Base-by-base conservation (phyloP, 2,888 invertebrate genomes). In the Drosophila lacicola region DNA sequence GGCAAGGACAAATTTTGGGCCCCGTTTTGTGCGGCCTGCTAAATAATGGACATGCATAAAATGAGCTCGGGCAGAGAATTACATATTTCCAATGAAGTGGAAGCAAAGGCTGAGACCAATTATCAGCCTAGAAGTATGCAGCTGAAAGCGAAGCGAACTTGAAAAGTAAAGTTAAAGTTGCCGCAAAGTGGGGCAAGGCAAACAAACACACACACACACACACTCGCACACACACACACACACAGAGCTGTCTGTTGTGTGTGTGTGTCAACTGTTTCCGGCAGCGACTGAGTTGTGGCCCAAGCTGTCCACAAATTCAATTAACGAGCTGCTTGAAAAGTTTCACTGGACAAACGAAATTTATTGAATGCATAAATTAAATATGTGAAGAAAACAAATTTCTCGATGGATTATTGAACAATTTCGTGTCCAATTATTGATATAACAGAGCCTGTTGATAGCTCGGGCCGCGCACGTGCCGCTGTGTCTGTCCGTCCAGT, bases 41-140 rank as follows among this genome's bases (percentile, higher is more conserved):
- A 49, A 72, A 69, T 73, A 76, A 75, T 75, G 75, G 75, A 75
- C 62, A 65, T 76, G 69, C 65, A 68, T 46, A 49, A 57, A 53
- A 19, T 46, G 50, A 34, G 33, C 13, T 64, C 37, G 47, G 37
- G 25, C 45, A 25, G 14, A 39, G 41, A 51, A 51, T 46, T 65
- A 19, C 11, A 33, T 37, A 11, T n/a, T 21, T 51, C 33, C 41
- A 68, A 58, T 44, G 9, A 21, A 34, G 25, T 19, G 8, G 36
- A 21, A 4, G 17, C 41, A 11, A 21, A 39, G 10, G 21, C 41
- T 14, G 5, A 21, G 54, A 45, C 45, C 39, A 19, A 44, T n/a
- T 9, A n/a, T 9, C n/a, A n/a, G 55, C 55, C 62, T 39, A 45
- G 45, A 64, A 50, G 64, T 64, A 62, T 62, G 64, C 64, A 61